A percentile compares a stretch with the other conserved stretches of the same genome.
phyloP scores from a whole-genome alignment of 2,113 vertebrate genomes.

The Athene cunicularia region DNA sequence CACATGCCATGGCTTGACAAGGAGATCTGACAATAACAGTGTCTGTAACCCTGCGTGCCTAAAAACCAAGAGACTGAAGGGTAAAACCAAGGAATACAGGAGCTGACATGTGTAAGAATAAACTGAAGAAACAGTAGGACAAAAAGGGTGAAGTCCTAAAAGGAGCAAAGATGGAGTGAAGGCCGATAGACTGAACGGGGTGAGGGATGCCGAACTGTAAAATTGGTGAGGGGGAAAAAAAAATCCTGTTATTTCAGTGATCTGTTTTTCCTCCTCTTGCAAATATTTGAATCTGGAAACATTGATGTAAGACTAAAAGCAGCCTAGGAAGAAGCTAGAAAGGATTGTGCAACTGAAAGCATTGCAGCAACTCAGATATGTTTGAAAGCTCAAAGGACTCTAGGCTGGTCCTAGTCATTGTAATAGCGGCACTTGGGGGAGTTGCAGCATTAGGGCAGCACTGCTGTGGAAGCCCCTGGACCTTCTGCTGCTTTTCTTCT shows the following conservation, averaged over 20 bases:
- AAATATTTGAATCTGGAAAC: neutral
- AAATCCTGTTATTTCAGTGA: neutral
- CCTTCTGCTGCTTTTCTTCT: neutral
- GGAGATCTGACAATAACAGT: neutral
- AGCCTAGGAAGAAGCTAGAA: neutral
- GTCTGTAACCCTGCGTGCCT: neutral
- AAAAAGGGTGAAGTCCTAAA: neutral
- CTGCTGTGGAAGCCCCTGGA: neutral
- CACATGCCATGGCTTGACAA: neutral
- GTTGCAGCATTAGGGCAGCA: neutral
- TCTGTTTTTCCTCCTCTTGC: neutral
- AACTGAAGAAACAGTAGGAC: neutral
- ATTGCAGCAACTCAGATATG: rapidly evolving
- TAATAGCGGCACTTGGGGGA: neutral
- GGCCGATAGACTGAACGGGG: neutral
- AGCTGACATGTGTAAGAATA: neutral
- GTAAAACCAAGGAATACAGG: neutral
- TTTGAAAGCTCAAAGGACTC: neutral
- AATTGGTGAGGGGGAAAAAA: rapidly evolving
- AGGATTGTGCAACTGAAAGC: neutral
- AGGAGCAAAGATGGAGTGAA: neutral
- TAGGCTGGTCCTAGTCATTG: neutral
- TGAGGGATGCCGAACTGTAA: neutral
- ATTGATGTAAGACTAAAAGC: neutral
- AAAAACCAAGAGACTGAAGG: neutral